phyloP scores from a whole-genome alignment of 2,888 invertebrate species.

The Ophraella communa region DNA sequence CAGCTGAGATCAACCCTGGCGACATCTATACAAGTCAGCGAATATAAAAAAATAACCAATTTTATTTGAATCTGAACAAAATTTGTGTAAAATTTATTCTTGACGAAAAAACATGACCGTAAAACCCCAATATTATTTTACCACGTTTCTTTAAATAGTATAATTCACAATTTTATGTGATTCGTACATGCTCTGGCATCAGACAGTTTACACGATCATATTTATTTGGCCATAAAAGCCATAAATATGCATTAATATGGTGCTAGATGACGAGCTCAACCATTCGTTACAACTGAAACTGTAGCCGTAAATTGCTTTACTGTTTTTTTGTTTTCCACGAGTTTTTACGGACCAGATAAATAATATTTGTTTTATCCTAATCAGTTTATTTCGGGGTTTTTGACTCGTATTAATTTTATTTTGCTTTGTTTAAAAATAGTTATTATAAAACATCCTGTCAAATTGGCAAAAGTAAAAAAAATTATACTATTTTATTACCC shows the following conservation, averaged over 20 bases:
- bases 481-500: no score
- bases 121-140: neutral
- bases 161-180: neutral
- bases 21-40: no score
- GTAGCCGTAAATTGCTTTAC: neutral
- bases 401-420: no score
- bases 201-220: neutral
- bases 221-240: neutral
- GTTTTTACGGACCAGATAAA: neutral
- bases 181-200: neutral
- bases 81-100: no score
- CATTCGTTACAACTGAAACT: neutral
- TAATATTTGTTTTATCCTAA: neutral
- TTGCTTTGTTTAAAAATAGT: no score
- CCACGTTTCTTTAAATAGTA: neutral
- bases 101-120: no score
- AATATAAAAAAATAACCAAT: no score
- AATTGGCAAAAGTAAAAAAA: no score
- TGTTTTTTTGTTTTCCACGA: neutral
- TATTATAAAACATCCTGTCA: no score
- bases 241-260: neutral
- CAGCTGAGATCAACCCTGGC: no score
- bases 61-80: no score
- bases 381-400: neutral
- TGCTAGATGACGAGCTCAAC: neutral